Evolutionary conservation across 2,888 invertebrate species (phyloP), one percentile per base, ranked within the genome.

Genomic region (Balanococcus diminutus): DNA sequence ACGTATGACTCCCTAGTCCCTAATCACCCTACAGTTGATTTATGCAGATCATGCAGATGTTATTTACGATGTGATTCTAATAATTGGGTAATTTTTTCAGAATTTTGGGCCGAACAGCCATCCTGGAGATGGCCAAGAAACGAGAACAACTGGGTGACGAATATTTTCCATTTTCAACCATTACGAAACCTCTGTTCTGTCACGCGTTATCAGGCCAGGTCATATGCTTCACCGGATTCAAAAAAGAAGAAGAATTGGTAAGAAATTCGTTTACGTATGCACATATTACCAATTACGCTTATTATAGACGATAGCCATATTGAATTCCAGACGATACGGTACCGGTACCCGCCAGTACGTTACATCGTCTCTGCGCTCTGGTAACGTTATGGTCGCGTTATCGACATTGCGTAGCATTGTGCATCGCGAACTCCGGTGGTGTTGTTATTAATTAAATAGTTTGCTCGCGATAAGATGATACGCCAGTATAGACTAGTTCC

Each of bases 181-280:
- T 93, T 89, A 94, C 93, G 90, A 87, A 88, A 87, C 98, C 98
- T 87, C 92, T 97, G 89, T 98, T 94, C 91, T 96, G 95, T 90
- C 93, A 94, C 89, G 93, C 96, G 87, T 97, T 98, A 97, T 93
- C 93, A 88, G 96, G 96, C 87, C 93, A 96, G 84, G 94, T 96
- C 89, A 94, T 97, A 88, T 97, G 96, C 91, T 97, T 98, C 91
- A 96, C 97, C 87, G 97, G 97, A 87, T 97, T 98, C 91, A 92
- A 96, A 88, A 94, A 94, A 51, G 96, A 95, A 90, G 95, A 96
- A 90, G 96, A 96, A 91, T 91, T 98, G 92, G 97, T 97, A 90
- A 93, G 93, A 91, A 86, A 25, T n/a, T 14, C 32, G 22, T 56
- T 56, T 56, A 56, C 56, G 56, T 56, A 56, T 22, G 22, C 56